Evolutionary conservation across 2,888 invertebrate species (phyloP), one percentile per base, ranked within the genome.

Genomic region (Mantis religiosa): DNA sequence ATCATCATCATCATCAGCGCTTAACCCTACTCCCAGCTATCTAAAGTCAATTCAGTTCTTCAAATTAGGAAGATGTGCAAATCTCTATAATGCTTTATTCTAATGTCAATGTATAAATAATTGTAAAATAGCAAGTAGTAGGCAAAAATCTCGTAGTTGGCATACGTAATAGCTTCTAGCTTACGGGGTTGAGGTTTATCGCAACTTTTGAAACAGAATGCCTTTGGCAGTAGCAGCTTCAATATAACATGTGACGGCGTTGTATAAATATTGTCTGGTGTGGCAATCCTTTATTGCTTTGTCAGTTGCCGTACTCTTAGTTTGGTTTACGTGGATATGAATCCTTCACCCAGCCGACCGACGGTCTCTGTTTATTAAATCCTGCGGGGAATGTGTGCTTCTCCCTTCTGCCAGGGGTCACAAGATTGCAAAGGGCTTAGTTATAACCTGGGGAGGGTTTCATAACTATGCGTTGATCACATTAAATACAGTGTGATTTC

Each of bases 361-460:
- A 20, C 54, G 71, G 28, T 82, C 87, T 30, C 34, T 82, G 87
- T 87, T 87, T 87, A 87, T 87, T 87, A 87, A 87, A 82, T 41
- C 82, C 87, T 82, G 82, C 27, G 85, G 85, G 85, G 85, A 41
- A 14, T 20, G 54, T 71, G 25, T 71, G 27, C 25, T 30, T 25
- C 27, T 14, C 30, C 30, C 27, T 83, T 27, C 30, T 28, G 6
- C 7, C 28, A 83, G 25, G 15, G 20, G 27, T 28, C 6, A 30
- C 27, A 30, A 6, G 9, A 0, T 83, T 14, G 83, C 12, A 20
- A 71, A 71, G 20, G 54, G 25, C 15, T 71, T 71, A 20, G 6
- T 25, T 71, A 25, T 20, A 20, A 71, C 15, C 20, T 71, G 25
- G 83, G 83, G 83, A 15, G 25, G 83, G 25, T 28, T n/a, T 83